Evolutionary conservation across 2,797 vertebrate genomes (phyloP), one percentile per base, ranked within the genome.

Genomic region (Scarus forsteni): DNA sequence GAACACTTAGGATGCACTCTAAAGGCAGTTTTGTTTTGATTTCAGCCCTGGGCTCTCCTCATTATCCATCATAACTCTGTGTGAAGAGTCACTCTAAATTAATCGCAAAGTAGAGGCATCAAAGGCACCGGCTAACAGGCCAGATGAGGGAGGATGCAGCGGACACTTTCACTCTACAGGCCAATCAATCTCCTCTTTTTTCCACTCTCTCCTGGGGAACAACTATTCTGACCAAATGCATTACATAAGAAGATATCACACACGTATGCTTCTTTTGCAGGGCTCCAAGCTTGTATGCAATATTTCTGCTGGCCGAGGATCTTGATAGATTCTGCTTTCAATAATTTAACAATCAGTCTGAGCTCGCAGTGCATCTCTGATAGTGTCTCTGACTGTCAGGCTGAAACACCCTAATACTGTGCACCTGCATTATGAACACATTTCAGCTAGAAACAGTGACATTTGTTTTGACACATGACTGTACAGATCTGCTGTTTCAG

Each of bases 71-170:
- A 73, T 59, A 73, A 67, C 66, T 60, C 58, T 39, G 43, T 66
- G 56, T 66, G 75, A 88, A 72, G 56, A 84, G 82, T 80, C 75
- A 64, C 73, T 86, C 77, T 85, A 66, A 63, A 81, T 87, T 86
- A 73, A 76, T 60, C 69, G 64, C 10, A 7, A 35, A 77, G 60
- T 5, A 10, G 39, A 66, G 70, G 66, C 80, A 87, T 91, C 78
- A 90, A 90, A 89, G 63, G 59, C 66, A 10, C 27, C 1, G 52
- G 70, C 62, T 64, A 86, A 77, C 58, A 64, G 69, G 15, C 55
- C 60, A 79, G 85, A 87, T 75, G 80, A 85, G 70, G 75, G 67
- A 84, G 70, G 81, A 81, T 59, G 77, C 60, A 73, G 76, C 65
- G 58, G 84, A 86, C 77, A 81, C 66, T 62, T 78, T 82, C 64